These are phyloP conservation scores for Acanthornis magna DNA, from an alignment of 2,797 vertebrate genomes.

Conservation along the genomic window DNA sequence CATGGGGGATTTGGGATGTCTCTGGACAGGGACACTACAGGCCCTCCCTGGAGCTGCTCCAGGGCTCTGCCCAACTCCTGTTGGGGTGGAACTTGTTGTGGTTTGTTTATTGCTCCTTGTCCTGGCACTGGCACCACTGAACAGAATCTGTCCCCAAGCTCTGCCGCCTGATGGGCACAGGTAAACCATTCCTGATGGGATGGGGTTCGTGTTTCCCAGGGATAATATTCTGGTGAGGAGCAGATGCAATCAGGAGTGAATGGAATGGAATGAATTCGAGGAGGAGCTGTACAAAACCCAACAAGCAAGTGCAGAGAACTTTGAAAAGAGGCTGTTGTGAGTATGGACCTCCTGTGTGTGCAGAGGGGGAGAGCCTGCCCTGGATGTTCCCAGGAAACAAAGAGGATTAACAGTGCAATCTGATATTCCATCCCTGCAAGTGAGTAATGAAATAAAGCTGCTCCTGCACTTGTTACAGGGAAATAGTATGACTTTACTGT, in stretches of 20 bases:
- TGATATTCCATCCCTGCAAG: constrained; percentile 34
- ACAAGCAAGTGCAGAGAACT: not conserved
- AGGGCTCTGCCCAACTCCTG: not conserved
- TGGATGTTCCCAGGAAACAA: constrained; percentile 4
- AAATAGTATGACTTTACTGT: not conserved
- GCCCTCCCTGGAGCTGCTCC: not conserved
- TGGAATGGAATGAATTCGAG: not conserved
- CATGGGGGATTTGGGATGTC: not conserved
- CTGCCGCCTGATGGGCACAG: not conserved
- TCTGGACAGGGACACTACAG: not conserved
- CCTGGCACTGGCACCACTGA: not conserved
- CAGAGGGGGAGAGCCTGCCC: not conserved
- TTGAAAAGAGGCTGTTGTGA: not conserved
- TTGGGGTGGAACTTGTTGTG: not conserved
- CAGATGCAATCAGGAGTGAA: not conserved
- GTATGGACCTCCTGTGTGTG: not conserved
- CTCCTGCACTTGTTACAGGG: constrained; percentile 5
- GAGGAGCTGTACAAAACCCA: not conserved
- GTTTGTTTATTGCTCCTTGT: not conserved
- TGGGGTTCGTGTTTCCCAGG: not conserved
- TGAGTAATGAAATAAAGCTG: constrained; percentile 22
- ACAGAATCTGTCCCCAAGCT: accelerated
- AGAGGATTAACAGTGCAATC: not conserved
- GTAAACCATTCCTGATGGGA: not conserved
- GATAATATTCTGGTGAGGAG: not conserved